Evolutionary conservation across 2,888 invertebrate genomes (phyloP).

Genomic region (Acanthosepion lycidas): DNA sequence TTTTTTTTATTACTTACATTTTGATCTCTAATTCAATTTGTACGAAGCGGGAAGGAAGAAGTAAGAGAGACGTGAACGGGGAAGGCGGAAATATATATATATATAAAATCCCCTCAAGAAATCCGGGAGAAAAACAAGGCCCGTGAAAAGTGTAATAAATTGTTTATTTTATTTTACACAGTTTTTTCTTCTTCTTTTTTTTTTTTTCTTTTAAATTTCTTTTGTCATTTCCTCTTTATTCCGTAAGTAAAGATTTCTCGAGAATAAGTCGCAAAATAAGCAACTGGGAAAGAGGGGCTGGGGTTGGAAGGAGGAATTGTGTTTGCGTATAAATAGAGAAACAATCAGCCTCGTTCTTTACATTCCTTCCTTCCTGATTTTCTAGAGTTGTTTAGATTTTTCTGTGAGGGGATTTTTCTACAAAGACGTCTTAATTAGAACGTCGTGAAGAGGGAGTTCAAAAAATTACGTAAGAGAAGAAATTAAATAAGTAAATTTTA

Average conservation of each 20-base stretch:
- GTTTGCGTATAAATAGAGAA: not conserved
- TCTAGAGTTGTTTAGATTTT: not conserved
- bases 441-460: not conserved
- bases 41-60: not conserved
- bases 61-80: too few species aligned
- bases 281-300: too few species aligned
- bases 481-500: not conserved
- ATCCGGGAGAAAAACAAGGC: not conserved
- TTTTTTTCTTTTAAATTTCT: too few species aligned
- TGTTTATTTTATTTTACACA: too few species aligned
- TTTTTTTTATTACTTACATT: not conserved
- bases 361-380: not conserved
- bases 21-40: not conserved
- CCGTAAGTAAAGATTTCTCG: too few species aligned
- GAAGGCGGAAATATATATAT: too few species aligned
- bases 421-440: conserved; percentile 33
- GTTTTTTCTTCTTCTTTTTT: too few species aligned
- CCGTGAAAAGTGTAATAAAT: too few species aligned
- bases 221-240: too few species aligned
- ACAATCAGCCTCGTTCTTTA: not conserved
- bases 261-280: not conserved
- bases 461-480: not conserved
- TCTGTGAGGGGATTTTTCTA: not conserved
- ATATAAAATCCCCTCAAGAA: not conserved
- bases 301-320: not conserved